A percentile compares a stretch with the other conserved stretches of the same genome.
phyloP scores from a whole-genome alignment of 2,888 invertebrate genomes.

The Agriopis marginaria region DNA sequence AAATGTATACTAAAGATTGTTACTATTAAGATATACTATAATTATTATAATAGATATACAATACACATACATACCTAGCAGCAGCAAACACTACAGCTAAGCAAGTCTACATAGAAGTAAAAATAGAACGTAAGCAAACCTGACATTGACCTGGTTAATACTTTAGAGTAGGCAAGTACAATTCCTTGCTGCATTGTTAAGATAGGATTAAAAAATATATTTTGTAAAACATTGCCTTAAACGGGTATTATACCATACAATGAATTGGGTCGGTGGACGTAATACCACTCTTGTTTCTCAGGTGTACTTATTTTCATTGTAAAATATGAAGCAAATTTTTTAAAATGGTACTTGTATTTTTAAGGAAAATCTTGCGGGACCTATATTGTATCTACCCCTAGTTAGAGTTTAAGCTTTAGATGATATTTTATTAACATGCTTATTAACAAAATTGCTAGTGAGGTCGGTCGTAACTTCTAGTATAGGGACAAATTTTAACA shows the following conservation, averaged over 20 bases:
- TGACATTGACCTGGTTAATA: constrained; percentile 23
- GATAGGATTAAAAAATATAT: background rate
- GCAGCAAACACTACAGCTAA: constrained; percentile 31
- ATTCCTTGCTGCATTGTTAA: constrained; percentile 12
- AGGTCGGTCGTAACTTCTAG: too few species aligned
- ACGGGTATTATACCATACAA: constrained; percentile 1
- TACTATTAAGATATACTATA: constrained; percentile 9
- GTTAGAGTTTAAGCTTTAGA: constrained; percentile 21
- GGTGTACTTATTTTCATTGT: constrained; percentile 17
- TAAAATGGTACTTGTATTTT: constrained; percentile 35
- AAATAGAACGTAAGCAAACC: constrained; percentile 28
- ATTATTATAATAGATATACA: background rate
- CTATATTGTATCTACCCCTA: constrained; percentile 1
- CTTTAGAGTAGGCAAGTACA: constrained; percentile 3
- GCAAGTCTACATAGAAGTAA: constrained; percentile 25
- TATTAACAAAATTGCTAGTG: background rate
- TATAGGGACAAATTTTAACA: background rate
- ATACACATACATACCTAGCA: constrained; percentile 6
- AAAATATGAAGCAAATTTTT: constrained; percentile 1
- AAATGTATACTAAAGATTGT: constrained; percentile 1
- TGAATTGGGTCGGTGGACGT: background rate
- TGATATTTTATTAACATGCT: background rate
- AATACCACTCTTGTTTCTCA: constrained; percentile 3
- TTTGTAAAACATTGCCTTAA: background rate
- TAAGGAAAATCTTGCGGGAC: constrained; percentile 22